Evolutionary conservation across 2,888 invertebrate genomes (phyloP).

Genomic region (Drosophila algonquin): DNA sequence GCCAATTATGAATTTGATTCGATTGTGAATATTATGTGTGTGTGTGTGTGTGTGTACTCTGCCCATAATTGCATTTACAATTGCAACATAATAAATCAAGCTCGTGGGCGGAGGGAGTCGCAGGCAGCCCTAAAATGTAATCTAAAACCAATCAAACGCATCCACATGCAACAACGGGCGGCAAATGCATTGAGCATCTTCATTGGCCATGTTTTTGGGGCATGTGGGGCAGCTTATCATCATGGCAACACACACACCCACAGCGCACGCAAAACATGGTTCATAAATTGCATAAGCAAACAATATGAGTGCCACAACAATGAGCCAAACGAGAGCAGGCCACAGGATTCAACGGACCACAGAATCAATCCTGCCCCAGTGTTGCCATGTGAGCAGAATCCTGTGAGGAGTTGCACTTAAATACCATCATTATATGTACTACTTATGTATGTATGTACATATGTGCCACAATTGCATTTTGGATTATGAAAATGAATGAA

Average conservation of each 20-base stretch:
- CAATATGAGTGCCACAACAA: slow-evolving; percentile 34
- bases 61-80: slow-evolving; percentile 23
- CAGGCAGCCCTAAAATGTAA: slow-evolving; percentile 49
- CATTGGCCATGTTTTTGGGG: slow-evolving; percentile 19
- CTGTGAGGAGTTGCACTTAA: not conserved
- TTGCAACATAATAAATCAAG: slow-evolving; percentile 43
- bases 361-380: not conserved
- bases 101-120: slow-evolving; percentile 13
- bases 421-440: not conserved
- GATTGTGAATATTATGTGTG: slow-evolving; percentile 16
- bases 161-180: slow-evolving; percentile 56
- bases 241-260: slow-evolving; percentile 1
- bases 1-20: slow-evolving; percentile 19
- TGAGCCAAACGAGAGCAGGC: not conserved
- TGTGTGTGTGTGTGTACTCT: slow-evolving; percentile 10
- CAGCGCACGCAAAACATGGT: slow-evolving; percentile 34
- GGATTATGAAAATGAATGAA: not conserved
- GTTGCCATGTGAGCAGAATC: not conserved
- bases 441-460: not conserved
- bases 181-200: slow-evolving; percentile 56
- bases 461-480: not conserved
- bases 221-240: not conserved
- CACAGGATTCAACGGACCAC: not conserved
- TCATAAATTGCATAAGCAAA: slow-evolving; percentile 49
- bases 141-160: slow-evolving; percentile 72